Percentiles rank a stretch among this genome's conserved stretches.
phyloP scores from a whole-genome alignment of 2,888 invertebrate genomes.

The Glaucopsyche alexis region DNA sequence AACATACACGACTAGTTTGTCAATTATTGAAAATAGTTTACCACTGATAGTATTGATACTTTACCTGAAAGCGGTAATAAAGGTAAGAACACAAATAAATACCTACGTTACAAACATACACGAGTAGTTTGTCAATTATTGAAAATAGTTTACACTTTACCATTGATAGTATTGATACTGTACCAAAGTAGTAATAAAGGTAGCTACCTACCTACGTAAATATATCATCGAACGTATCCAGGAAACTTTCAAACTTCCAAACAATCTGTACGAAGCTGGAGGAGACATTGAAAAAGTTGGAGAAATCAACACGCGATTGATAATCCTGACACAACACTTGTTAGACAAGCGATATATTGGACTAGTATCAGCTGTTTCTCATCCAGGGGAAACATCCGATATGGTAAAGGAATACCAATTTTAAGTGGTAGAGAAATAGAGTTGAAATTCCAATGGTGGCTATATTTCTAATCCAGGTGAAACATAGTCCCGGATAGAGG shows the following conservation, averaged over 20 bases:
- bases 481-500: neutral
- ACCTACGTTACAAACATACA: no score
- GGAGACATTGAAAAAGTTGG: constrained; percentile 25
- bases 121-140: no score
- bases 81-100: no score
- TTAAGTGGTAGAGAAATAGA: neutral
- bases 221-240: neutral
- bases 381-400: neutral
- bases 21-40: no score
- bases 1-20: no score
- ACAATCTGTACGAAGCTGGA: neutral
- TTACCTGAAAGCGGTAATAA: no score
- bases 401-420: neutral
- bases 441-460: neutral
- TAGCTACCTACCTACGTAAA: neutral
- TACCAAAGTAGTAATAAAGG: no score
- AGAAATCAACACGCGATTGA: constrained; percentile 60
- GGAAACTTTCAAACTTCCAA: constrained; percentile 3
- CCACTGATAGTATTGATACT: no score
- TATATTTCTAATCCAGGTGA: neutral
- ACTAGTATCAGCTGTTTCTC: constrained; percentile 28
- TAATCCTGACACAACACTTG: constrained; percentile 49
- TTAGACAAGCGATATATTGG: constrained; percentile 30
- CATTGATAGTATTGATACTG: no score
- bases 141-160: no score